Conservation (phyloP, 2,888 invertebrate species). For the Eilema depressum region DNA sequence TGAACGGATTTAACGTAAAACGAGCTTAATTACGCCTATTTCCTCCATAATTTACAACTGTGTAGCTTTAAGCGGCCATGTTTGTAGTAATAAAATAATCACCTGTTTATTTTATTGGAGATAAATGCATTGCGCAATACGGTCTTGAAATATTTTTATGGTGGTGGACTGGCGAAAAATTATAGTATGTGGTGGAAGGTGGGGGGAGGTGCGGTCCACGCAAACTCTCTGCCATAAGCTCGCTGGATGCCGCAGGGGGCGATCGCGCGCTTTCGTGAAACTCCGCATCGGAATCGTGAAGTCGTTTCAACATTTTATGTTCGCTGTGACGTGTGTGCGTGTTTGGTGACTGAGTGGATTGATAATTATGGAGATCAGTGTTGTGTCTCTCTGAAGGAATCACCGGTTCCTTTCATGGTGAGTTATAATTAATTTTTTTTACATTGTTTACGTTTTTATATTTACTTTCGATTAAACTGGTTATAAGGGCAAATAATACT, state of each 20-base stretch:
- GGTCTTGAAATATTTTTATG: constrained; percentile 78
- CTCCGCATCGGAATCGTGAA: constrained; percentile 48
- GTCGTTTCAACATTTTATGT: constrained; percentile 41
- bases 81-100: constrained; percentile 31
- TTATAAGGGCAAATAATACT: constrained; percentile 10
- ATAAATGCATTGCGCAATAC: constrained; percentile 80
- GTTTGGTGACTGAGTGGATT: constrained; percentile 52
- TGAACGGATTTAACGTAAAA: constrained; percentile 52
- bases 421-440: constrained; percentile 33
- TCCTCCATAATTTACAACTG: constrained; percentile 51
- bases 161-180: constrained; percentile 65
- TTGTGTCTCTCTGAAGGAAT: constrained; percentile 48
- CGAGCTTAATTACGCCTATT: constrained; percentile 53
- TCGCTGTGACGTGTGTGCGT: constrained; percentile 47
- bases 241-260: constrained; percentile 59
- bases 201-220: constrained; percentile 57
- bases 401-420: constrained; percentile 52
- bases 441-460: constrained; percentile 19
- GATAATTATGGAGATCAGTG: constrained; percentile 44
- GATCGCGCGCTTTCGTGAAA: constrained; percentile 54
- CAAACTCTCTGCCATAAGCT: constrained; percentile 68
- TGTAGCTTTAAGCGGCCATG: constrained; percentile 32
- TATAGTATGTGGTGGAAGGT: constrained; percentile 58
- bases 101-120: constrained; percentile 43
- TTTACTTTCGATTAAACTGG: constrained; percentile 12